phyloP scores from a whole-genome alignment of 2,888 invertebrate species.

The Amphipoea oculea region DNA sequence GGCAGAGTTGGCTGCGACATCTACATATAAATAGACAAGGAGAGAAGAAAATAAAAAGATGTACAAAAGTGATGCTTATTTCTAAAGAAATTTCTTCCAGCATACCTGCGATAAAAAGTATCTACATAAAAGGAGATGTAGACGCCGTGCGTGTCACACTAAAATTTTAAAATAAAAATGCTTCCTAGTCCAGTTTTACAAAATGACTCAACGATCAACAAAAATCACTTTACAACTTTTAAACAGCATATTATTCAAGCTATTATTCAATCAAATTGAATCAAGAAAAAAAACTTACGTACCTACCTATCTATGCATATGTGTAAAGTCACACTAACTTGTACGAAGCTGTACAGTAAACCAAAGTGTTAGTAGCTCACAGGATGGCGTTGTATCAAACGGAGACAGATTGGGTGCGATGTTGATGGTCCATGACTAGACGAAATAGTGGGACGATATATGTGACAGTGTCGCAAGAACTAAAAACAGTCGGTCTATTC shows the following conservation, averaged over 20 bases:
- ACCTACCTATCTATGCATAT: background rate
- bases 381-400: slow-evolving; percentile 56
- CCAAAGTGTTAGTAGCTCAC: slow-evolving; percentile 50
- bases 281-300: background rate
- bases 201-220: background rate
- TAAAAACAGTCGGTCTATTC: background rate
- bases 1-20: too few species aligned
- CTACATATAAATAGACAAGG: background rate
- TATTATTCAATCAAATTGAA: slow-evolving; percentile 1
- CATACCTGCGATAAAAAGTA: background rate
- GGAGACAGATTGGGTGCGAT: slow-evolving; percentile 77
- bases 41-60: background rate
- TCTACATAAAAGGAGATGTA: background rate
- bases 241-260: background rate
- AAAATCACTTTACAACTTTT: background rate
- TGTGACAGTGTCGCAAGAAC: slow-evolving; percentile 57
- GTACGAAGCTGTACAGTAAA: slow-evolving; percentile 3
- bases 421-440: slow-evolving; percentile 80
- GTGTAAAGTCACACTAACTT: background rate
- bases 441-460: slow-evolving; percentile 69
- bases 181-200: background rate
- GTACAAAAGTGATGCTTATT: background rate
- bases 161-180: background rate
- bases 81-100: background rate
- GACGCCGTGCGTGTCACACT: background rate